Evolutionary conservation across 1,140 invertebrate species (phyloP).

Genomic region (Lordiphosa clarofinis): DNA sequence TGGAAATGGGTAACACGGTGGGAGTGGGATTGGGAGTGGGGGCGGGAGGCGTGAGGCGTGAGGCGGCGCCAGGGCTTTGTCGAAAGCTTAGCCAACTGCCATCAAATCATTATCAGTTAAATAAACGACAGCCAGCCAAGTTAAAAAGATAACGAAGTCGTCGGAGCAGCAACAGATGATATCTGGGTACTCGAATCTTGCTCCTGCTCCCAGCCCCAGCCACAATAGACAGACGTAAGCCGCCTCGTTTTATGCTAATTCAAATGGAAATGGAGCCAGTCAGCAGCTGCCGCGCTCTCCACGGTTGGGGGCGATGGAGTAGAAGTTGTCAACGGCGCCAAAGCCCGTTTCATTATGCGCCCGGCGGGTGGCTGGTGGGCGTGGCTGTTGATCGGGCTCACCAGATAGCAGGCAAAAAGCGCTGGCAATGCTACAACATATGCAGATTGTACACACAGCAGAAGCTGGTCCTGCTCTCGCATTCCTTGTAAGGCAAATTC

Average conservation of each 20-base stretch:
- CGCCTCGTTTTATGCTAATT: conserved; percentile 76
- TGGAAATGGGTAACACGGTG: conserved; percentile 35
- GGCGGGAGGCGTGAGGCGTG: neutral
- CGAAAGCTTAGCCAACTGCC: conserved; percentile 73
- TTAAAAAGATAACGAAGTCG: conserved; percentile 76
- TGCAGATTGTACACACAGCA: conserved; percentile 44
- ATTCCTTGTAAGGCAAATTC: conserved; percentile 74
- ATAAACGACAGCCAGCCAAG: conserved; percentile 74
- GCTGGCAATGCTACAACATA: conserved; percentile 39
- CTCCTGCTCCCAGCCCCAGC: conserved; percentile 21
- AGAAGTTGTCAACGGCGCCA: conserved; percentile 50
- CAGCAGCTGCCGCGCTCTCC: conserved; percentile 52
- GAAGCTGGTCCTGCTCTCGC: conserved; percentile 28
- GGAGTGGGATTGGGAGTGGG: neutral
- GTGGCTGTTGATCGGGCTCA: conserved; percentile 60
- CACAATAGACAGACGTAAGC: conserved; percentile 73
- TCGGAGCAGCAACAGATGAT: conserved; percentile 69
- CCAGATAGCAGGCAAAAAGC: conserved; percentile 42
- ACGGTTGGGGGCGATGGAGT: conserved; percentile 5
- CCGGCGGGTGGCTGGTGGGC: conserved; percentile 21
- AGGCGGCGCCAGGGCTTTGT: conserved; percentile 49
- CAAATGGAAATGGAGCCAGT: conserved; percentile 76
- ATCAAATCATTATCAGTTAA: conserved; percentile 78
- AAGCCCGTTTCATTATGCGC: conserved; percentile 65
- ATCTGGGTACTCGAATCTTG: conserved; percentile 42